Evolutionary conservation across 2,797 vertebrate genomes (phyloP).

Genomic region (Hemitrygon akajei): DNA sequence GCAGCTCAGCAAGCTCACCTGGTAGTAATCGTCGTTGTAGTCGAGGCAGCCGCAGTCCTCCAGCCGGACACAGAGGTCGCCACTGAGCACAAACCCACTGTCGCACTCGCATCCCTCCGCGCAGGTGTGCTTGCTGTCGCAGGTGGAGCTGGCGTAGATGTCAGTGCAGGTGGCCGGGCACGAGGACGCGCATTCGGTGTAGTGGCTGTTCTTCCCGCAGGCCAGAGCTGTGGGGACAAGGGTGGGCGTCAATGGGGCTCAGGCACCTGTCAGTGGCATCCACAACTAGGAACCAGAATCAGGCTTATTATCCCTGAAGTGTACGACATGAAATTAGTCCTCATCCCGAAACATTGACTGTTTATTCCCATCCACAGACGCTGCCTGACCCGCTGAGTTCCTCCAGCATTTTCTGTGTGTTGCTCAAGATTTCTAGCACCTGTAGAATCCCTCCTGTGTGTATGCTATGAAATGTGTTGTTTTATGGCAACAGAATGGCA

Average conservation of each 20-base stretch:
- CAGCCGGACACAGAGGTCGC: background rate
- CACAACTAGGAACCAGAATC: no score
- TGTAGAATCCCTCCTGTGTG: no score
- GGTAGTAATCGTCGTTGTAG: background rate
- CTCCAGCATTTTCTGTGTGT: no score
- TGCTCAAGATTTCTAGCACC: no score
- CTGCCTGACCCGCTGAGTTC: no score
- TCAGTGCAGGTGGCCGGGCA: slow-evolving; percentile 66
- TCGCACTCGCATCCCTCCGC: slow-evolving; percentile 1
- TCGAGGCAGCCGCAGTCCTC: background rate
- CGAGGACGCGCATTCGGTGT: slow-evolving; percentile 60
- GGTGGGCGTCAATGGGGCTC: background rate
- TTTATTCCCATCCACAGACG: no score
- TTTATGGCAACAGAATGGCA: no score
- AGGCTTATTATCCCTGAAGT: no score
- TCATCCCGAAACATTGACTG: no score
- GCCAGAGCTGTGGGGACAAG: slow-evolving; percentile 48
- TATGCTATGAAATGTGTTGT: no score
- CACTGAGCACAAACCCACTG: background rate
- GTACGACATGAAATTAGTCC: no score
- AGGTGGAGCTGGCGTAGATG: slow-evolving; percentile 52
- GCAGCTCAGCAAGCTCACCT: background rate
- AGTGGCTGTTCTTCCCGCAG: slow-evolving; percentile 63
- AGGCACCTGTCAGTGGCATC: no score
- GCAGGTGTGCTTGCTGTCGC: background rate